These are phyloP conservation scores for Acanthosoma haemorrhoidale DNA, from an alignment of 2,888 invertebrate species.

Conservation along the genomic window DNA sequence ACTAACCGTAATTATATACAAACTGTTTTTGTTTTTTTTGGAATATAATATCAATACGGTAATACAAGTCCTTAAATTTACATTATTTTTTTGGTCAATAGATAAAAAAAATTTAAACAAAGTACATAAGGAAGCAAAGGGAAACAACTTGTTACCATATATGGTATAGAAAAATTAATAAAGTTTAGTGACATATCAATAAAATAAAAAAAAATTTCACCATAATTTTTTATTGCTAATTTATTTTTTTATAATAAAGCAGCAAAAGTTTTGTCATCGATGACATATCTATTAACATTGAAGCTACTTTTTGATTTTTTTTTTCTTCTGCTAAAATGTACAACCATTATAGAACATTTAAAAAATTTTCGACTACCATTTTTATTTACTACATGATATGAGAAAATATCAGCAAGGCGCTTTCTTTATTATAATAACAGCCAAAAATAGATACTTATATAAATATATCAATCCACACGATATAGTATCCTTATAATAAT, in stretches of 20 bases:
- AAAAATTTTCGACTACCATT: not conserved
- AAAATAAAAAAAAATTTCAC: too few relatives aligned
- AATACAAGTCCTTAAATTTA: too few relatives aligned
- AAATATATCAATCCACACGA: conserved; percentile 8
- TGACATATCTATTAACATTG: not conserved
- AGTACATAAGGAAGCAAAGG: not conserved
- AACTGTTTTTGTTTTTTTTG: too few relatives aligned
- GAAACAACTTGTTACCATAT: not conserved
- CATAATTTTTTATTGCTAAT: not conserved
- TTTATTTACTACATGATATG: conserved; percentile 34
- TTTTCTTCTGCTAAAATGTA: not conserved
- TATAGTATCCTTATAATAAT: not conserved
- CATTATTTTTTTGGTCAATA: too few relatives aligned
- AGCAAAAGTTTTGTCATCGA: not conserved
- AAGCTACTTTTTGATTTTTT: not conserved
- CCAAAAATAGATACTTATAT: conserved; percentile 22
- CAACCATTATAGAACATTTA: conserved; percentile 22
- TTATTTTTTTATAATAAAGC: not conserved
- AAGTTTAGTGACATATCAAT: not conserved
- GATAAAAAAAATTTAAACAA: not conserved
- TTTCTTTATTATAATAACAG: conserved; percentile 24
- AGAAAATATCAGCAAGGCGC: conserved; percentile 37
- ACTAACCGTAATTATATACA: too few relatives aligned
- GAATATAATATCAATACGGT: too few relatives aligned
- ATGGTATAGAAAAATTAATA: not conserved